Conservation (phyloP, 2,113 vertebrate species). For the Neolamprologus kungweensis region DNA sequence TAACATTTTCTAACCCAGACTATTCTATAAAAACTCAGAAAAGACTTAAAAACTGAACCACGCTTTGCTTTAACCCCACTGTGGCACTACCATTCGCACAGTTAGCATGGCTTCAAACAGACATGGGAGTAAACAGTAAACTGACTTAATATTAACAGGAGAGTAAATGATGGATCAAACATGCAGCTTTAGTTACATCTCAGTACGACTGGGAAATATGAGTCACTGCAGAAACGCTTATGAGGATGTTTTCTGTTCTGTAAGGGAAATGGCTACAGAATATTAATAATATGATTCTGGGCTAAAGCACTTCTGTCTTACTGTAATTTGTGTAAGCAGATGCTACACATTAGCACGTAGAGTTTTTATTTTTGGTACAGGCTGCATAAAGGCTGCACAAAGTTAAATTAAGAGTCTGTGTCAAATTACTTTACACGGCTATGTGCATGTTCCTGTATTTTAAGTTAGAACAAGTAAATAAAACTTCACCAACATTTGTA, state of each 20-base stretch:
- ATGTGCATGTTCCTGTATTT: not conserved
- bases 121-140: not conserved
- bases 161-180: not conserved
- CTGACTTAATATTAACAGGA: not conserved
- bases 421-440: not conserved
- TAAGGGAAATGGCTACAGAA: not conserved
- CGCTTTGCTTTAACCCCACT: not conserved
- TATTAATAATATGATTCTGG: not conserved
- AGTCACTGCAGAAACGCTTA: not conserved
- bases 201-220: not conserved
- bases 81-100: not conserved
- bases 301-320: not conserved
- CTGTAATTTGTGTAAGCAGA: not conserved
- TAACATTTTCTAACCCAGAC: not conserved
- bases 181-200: not conserved
- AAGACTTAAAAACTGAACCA: not conserved
- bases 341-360: not conserved
- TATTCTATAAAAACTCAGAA: not conserved
- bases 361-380: not conserved
- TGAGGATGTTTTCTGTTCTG: not conserved
- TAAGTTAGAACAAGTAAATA: not conserved
- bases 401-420: not conserved
- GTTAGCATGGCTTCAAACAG: not conserved
- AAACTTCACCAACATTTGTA: not conserved
- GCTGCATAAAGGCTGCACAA: not conserved